phyloP scores from a whole-genome alignment of 2,113 vertebrate genomes.

The Hoplias malabaricus region DNA sequence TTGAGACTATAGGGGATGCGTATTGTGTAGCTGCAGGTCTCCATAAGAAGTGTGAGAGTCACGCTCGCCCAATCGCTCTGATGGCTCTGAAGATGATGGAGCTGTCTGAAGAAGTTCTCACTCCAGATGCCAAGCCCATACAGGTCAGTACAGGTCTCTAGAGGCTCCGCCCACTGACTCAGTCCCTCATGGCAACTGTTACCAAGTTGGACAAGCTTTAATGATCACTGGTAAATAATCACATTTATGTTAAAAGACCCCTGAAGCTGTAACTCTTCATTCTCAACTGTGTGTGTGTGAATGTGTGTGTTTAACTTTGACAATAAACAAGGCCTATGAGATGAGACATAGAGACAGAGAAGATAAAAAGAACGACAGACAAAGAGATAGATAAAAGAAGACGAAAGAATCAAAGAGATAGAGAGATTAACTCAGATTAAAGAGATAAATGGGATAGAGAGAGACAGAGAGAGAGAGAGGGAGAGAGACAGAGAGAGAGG shows the following conservation, averaged over 20 bases:
- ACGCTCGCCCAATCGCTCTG: slow-evolving; percentile 92
- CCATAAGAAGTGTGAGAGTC: slow-evolving; percentile 92
- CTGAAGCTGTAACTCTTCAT: too few relatives aligned
- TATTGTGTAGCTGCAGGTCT: slow-evolving; percentile 97
- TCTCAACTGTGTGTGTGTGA: neutral
- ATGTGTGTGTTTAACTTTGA: neutral
- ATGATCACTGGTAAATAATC: too few relatives aligned
- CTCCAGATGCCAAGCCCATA: slow-evolving; percentile 92
- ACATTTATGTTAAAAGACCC: too few relatives aligned
- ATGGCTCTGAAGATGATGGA: slow-evolving; percentile 99
- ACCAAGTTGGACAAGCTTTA: too few relatives aligned
- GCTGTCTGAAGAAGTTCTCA: slow-evolving; percentile 95
- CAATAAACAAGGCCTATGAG: neutral
- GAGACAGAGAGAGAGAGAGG: neutral
- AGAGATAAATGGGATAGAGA: neutral
- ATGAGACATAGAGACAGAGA: neutral
- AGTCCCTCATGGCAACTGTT: neutral
- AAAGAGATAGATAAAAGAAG: neutral
- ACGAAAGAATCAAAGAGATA: neutral
- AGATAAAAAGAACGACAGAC: neutral
- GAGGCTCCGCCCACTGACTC: neutral
- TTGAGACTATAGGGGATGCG: slow-evolving; percentile 97
- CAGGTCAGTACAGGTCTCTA: slow-evolving; percentile 75
- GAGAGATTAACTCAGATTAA: neutral
- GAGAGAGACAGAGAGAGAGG: neutral